Percentiles rank a stretch among this genome's conserved stretches.
Conservation (phyloP, 2,888 invertebrate genomes). For the Rapana venosa region DNA sequence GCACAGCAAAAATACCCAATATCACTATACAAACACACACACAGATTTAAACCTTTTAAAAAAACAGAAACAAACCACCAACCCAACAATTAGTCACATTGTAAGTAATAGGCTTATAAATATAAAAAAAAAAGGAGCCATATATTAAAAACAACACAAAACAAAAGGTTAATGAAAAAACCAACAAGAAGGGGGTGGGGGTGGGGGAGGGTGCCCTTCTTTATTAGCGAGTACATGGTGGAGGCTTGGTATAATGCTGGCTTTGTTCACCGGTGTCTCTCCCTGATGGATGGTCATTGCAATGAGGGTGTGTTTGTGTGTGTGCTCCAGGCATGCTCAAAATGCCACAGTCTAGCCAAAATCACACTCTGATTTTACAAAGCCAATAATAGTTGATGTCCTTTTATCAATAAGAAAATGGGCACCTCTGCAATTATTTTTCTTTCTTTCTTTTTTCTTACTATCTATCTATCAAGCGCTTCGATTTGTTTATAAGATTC, state of each 20-base stretch:
- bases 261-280: not conserved
- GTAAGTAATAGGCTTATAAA: not conserved
- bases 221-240: not conserved
- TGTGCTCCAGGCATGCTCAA: not conserved
- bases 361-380: not conserved
- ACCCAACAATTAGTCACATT: not conserved
- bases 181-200: not conserved
- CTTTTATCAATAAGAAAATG: not conserved
- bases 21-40: slow-evolving; percentile 2
- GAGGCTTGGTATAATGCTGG: not conserved
- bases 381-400: too few relatives aligned
- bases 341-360: not conserved
- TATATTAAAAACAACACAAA: not conserved
- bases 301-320: not conserved
- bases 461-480: too few relatives aligned
- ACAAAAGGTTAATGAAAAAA: not conserved
- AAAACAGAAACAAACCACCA: not conserved
- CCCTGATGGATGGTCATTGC: not conserved
- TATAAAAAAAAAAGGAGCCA: not conserved
- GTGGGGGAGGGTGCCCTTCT: not conserved
- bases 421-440: too few relatives aligned
- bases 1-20: not conserved
- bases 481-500: too few relatives aligned
- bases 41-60: not conserved
- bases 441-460: too few relatives aligned